phyloP scores from a whole-genome alignment of 2,888 invertebrate species.

The Macaria notata region DNA sequence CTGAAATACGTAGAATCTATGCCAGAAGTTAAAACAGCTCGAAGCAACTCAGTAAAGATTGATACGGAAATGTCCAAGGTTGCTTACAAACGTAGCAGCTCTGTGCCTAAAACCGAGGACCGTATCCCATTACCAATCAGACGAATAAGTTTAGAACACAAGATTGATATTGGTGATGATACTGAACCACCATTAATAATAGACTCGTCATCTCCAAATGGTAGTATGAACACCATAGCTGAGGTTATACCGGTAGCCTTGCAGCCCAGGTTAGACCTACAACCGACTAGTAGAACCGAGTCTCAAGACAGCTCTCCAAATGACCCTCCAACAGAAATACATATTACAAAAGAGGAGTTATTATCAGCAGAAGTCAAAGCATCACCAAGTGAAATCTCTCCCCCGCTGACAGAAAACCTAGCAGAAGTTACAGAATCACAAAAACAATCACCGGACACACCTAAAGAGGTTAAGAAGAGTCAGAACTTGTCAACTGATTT shows the following conservation, averaged over 20 bases:
- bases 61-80: slow-evolving; percentile 69
- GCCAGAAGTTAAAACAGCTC: slow-evolving; percentile 52
- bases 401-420: slow-evolving; percentile 60
- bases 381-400: slow-evolving; percentile 75
- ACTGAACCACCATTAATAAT: slow-evolving; percentile 76
- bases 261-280: slow-evolving; percentile 64
- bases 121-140: slow-evolving; percentile 59
- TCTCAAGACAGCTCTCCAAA: slow-evolving; percentile 72
- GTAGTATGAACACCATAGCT: slow-evolving; percentile 73
- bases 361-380: slow-evolving; percentile 60
- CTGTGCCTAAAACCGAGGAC: slow-evolving; percentile 71
- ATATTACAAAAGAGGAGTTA: slow-evolving; percentile 59
- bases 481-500: slow-evolving; percentile 78
- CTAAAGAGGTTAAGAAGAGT: slow-evolving; percentile 75
- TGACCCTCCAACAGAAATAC: slow-evolving; percentile 75
- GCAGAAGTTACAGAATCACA: slow-evolving; percentile 59
- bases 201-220: slow-evolving; percentile 70
- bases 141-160: slow-evolving; percentile 73
- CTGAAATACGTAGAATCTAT: slow-evolving; percentile 57
- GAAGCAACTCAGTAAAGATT: slow-evolving; percentile 59
- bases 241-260: slow-evolving; percentile 72
- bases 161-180: slow-evolving; percentile 77
- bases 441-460: slow-evolving; percentile 71
- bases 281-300: slow-evolving; percentile 58
- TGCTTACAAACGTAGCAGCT: slow-evolving; percentile 70